Evolutionary conservation across 2,888 invertebrate species (phyloP).

Genomic region (Pammene aurita): DNA sequence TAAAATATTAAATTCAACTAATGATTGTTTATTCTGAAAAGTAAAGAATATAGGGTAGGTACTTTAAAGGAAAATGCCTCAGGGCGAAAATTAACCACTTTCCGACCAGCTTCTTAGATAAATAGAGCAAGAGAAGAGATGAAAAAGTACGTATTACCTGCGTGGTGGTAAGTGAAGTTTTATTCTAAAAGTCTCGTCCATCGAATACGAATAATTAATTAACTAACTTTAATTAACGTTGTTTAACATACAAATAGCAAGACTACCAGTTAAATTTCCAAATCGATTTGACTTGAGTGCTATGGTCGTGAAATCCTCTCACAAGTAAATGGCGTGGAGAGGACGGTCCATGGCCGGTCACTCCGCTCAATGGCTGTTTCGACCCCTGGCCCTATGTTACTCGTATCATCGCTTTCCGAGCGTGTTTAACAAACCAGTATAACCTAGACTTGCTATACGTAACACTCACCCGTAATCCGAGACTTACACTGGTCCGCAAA

Average conservation of each 20-base stretch:
- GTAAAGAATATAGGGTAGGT: no score
- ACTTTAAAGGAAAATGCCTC: no score
- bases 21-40: no score
- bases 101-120: no score
- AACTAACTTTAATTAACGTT: no score
- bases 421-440: background rate
- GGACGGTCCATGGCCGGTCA: conserved; percentile 47
- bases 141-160: no score
- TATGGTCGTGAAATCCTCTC: conserved; percentile 43
- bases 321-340: conserved; percentile 49
- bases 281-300: conserved; percentile 27
- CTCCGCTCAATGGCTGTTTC: conserved; percentile 42
- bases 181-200: no score
- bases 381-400: conserved; percentile 16
- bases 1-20: no score
- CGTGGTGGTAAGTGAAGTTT: no score
- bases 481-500: background rate
- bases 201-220: no score
- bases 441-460: background rate
- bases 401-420: background rate
- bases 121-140: no score
- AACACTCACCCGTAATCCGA: background rate
- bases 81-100: no score
- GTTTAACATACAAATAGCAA: background rate
- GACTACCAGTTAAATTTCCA: conserved; percentile 13